Evolutionary conservation across 2,888 invertebrate genomes (phyloP), one percentile per base, ranked within the genome.

Genomic region (Stenodema calcarata): DNA sequence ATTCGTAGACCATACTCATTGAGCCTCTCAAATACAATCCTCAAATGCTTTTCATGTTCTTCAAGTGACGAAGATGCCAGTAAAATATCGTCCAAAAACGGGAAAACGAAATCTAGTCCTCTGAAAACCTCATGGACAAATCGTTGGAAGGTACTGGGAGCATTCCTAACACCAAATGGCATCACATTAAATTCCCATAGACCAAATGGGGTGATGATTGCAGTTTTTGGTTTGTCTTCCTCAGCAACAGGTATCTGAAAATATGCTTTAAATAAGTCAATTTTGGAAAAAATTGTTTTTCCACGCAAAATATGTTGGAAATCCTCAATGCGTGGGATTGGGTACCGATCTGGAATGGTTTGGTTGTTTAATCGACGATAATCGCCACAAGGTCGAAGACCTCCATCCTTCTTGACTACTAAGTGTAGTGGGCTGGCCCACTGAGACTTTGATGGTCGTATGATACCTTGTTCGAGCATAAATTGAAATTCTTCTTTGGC

Each of bases 311-410:
- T 73, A 4, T 88, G 82, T 6, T 88, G 41, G 73, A 90, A 89
- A 81, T 91, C 90, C 11, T 90, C 89, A 1, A 91, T 89, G 42
- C 90, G 90, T 0, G 90, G 89, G 1, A 91, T 88, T 0, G 91
- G 91, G 86, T 91, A 91, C 3, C 90, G 79, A 88, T 91, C 91
- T 0, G 90, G 90, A 0, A 90, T 85, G 0, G 91, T 91, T 0
- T 81, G 80, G 0, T 88, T 84, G 87, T 91, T 92, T 0, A 91
- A 88, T 0, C 35, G 14, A 0, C 91, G 86, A 86, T 91, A 92
- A 88, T 89, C 91, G 6, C 91, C 91, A 84, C 91, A 90, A 0
- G 90, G 89, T 69, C 90, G 76, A 90, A 90, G 91, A 18, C 44
- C 76, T 12, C 88, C 89, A 14, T 87, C 73, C 73, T 88, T 84